These are phyloP conservation scores for Nothura maculosa DNA, from an alignment of 2,797 vertebrate species.

Conservation along the genomic window DNA sequence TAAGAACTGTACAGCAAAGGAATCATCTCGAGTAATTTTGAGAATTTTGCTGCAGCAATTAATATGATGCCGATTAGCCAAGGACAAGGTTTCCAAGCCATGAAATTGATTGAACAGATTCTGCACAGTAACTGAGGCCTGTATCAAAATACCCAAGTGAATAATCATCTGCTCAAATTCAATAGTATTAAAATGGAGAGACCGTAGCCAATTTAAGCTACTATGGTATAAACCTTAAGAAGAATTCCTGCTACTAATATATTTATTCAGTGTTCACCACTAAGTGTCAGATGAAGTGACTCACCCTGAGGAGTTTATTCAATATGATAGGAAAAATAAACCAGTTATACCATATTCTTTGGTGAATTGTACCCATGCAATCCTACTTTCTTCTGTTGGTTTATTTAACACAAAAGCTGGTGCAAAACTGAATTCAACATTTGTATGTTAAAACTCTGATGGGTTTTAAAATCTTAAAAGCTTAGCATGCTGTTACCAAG, in stretches of 20 bases:
- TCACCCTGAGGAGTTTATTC: neutral
- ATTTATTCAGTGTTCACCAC: neutral
- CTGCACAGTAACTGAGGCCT: neutral
- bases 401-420: neutral
- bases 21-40: neutral
- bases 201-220: neutral
- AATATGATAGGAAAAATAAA: neutral
- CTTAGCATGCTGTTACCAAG: neutral
- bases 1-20: neutral
- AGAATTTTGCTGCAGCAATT: neutral
- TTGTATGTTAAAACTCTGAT: neutral
- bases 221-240: neutral
- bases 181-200: neutral
- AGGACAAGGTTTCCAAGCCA: neutral
- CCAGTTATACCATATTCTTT: neutral
- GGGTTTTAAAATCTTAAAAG: slow-evolving; percentile 17
- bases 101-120: slow-evolving; percentile 7
- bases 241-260: neutral
- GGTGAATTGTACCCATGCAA: neutral
- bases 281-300: neutral
- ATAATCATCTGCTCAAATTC: neutral
- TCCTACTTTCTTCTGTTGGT: neutral
- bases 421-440: neutral
- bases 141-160: slow-evolving; percentile 9
- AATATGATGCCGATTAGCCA: neutral